Base-by-base conservation (phyloP, 2,113 vertebrate genomes). In the Misgurnus mizolepis region DNA sequence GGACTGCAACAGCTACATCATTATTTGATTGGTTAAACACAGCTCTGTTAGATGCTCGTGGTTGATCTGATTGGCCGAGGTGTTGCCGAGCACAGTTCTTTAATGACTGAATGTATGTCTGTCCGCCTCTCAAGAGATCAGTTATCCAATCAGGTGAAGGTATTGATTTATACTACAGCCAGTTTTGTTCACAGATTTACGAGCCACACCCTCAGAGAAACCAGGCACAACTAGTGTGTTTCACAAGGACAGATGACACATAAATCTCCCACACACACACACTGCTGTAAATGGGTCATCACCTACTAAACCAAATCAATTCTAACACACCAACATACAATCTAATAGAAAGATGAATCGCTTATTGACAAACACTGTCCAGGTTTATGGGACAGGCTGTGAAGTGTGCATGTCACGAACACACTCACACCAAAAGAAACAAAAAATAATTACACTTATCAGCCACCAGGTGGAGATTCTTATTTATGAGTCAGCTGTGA, bases 291-390 rank as follows among this genome's bases (percentile, higher is more conserved):
- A 82, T 87, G 67, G 86, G 83, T 69, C 84, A 85, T 58, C 77
- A 69, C 69, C 27, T 6, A 53, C 73, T 86, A 71, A 85, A 65
- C 6, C 60, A 17, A 41, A 88, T 89, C 86, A 87, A 88, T 89
- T 87, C 14, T 78, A 18, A 82, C 79, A 87, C 53, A 76, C 56
- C 83, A 81, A 77, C 43, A 84, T 82, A 80, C 64, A 81, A 15
- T 75, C n/a, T 34, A 18, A 67, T 47, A 56, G 75, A 81, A 73
- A 85, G 67, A 67, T 68, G 77, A 49, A 62, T 4, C 0, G 5
- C 22, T 64, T 50, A 64, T 76, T 64, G 60, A 64, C 75, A 76
- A 39, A 60, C 60, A 64, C 83, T 74, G 71, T 5, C 43, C 18
- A 50, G 56, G 15, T 56, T 15, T 41, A 10, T 47, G 45, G 7